Percentiles rank a stretch among this genome's conserved stretches.
Conservation (phyloP, 2,797 vertebrate genomes). For the Otolemur crassicaudatus region DNA sequence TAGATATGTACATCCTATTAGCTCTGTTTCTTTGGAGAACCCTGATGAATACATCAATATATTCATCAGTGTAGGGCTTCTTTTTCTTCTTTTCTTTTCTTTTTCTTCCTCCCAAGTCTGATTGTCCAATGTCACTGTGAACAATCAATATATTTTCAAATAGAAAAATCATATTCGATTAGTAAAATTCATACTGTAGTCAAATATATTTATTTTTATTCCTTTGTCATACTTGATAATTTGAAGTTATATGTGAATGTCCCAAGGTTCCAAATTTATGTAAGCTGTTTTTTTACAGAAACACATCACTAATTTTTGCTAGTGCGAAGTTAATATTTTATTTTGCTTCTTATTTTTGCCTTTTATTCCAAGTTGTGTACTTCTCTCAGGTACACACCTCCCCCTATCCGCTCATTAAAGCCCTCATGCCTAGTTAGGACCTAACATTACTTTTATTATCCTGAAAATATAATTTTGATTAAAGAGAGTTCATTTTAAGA, state of each 20-base stretch:
- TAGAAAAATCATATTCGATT: background rate
- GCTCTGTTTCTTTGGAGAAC: background rate
- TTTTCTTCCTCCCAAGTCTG: background rate
- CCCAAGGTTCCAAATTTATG: background rate
- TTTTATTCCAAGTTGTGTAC: background rate
- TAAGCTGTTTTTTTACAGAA: conserved; percentile 8
- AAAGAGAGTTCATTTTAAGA: conserved; percentile 27
- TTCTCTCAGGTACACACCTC: background rate
- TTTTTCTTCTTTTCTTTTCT: background rate
- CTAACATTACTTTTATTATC: conserved; percentile 41
- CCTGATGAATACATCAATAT: background rate
- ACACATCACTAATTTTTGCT: background rate
- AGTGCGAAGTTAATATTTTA: conserved; percentile 7
- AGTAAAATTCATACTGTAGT: background rate
- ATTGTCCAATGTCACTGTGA: background rate
- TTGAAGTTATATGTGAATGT: background rate
- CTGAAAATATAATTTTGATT: conserved; percentile 35
- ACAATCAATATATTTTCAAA: background rate
- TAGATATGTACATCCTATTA: background rate
- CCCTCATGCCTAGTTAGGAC: background rate
- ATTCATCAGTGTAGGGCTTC: background rate
- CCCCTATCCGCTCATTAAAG: conserved; percentile 23
- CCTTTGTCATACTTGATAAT: conserved; percentile 18
- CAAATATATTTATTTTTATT: background rate
- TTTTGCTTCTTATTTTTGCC: conserved; percentile 19